Conservation (phyloP, 2,113 vertebrate species). For the Orcinus orca region DNA sequence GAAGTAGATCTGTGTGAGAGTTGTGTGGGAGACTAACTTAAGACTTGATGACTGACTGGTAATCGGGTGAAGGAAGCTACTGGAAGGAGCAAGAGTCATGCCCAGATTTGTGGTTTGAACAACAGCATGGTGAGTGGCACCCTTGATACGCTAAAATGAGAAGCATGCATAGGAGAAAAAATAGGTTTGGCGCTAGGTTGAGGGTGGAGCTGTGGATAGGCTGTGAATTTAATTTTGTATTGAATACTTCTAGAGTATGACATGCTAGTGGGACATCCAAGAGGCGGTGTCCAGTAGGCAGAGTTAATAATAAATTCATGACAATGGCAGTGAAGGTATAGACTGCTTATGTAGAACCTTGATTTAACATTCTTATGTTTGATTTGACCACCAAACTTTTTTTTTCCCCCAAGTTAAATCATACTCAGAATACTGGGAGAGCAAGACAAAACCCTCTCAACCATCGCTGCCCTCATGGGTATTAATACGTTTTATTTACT, state of each 20-base stretch:
- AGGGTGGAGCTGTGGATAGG: background rate
- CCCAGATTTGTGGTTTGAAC: background rate
- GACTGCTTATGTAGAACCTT: background rate
- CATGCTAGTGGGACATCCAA: background rate
- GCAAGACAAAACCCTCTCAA: background rate
- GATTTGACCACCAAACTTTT: background rate
- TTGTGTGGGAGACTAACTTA: rapidly evolving
- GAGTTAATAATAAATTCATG: background rate
- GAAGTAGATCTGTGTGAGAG: background rate
- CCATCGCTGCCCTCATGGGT: background rate
- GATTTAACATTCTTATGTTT: background rate
- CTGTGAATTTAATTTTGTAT: background rate
- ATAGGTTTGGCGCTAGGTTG: no score
- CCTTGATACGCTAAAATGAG: background rate
- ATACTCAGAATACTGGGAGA: background rate
- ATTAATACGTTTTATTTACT: background rate
- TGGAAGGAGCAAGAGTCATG: background rate
- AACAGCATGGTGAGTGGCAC: background rate
- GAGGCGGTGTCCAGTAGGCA: background rate
- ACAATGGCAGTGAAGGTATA: background rate
- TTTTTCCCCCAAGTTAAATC: background rate
- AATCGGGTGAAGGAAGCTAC: background rate
- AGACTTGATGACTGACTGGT: background rate
- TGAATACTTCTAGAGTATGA: background rate
- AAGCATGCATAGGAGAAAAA: background rate